Evolutionary conservation across 2,888 invertebrate genomes (phyloP).

Genomic region (Apodemia zela): DNA sequence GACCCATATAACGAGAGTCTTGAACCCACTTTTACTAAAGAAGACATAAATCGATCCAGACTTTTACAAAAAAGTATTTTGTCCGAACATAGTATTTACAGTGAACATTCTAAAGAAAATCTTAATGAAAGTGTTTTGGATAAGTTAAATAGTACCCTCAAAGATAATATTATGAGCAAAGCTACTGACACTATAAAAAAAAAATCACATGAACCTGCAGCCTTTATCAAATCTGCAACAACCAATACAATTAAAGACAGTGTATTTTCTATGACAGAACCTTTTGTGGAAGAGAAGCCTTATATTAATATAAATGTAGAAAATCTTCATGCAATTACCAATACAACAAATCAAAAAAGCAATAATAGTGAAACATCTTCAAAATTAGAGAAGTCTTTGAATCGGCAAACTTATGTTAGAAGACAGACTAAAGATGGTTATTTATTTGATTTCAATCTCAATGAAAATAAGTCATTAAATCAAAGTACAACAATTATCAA

Average conservation of each 20-base stretch:
- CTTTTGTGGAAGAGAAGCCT: neutral
- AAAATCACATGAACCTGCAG: constrained; percentile 23
- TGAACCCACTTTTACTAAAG: constrained; percentile 58
- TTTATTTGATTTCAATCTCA: constrained; percentile 6
- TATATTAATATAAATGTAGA: neutral
- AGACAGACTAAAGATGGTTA: neutral
- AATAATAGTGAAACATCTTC: neutral
- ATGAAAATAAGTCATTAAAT: neutral
- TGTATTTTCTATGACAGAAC: neutral
- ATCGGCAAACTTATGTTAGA: constrained; percentile 16
- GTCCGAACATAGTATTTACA: constrained; percentile 23
- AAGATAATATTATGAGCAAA: constrained; percentile 34
- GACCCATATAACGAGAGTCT: constrained; percentile 56
- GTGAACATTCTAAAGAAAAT: constrained; percentile 31
- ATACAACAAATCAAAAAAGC: neutral
- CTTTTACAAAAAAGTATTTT: constrained; percentile 36
- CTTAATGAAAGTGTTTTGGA: constrained; percentile 37
- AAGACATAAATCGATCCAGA: constrained; percentile 47
- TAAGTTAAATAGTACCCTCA: constrained; percentile 39
- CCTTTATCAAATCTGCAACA: neutral
- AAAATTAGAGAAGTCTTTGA: neutral
- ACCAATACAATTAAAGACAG: neutral
- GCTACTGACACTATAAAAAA: constrained; percentile 37
- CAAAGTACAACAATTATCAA: neutral
- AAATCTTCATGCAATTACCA: constrained; percentile 5